A percentile compares a stretch with the other conserved stretches of the same genome.
Evolutionary conservation across 2,797 vertebrate species (phyloP).

Genomic region (Hybognathus amarus): DNA sequence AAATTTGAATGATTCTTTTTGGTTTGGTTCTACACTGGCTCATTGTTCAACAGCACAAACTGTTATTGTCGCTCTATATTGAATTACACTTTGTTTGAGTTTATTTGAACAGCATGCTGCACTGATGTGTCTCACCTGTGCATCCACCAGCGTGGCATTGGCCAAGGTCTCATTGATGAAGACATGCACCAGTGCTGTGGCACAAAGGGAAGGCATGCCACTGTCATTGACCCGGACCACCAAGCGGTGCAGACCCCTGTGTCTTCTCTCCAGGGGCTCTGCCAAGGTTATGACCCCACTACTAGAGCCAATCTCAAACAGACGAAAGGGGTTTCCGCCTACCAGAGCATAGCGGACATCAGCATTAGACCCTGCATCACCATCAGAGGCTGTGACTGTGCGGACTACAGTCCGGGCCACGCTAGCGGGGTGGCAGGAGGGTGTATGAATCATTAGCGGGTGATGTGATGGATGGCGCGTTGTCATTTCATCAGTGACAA

Average conservation of each 20-base stretch:
- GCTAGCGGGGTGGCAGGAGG: conserved; percentile 89
- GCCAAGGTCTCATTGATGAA: conserved; percentile 95
- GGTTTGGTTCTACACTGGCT: not conserved
- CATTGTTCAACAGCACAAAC: not conserved
- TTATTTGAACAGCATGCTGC: conserved; percentile 2
- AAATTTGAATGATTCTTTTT: conserved; percentile 16
- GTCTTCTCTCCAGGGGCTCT: conserved; percentile 90
- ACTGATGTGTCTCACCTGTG: conserved; percentile 77
- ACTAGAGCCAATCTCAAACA: conserved; percentile 90
- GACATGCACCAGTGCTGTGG: conserved; percentile 90
- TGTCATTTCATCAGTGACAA: conserved; percentile 98
- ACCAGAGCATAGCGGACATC: conserved; percentile 90
- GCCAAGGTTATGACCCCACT: conserved; percentile 95
- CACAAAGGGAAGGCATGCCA: conserved; percentile 89
- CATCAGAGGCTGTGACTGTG: conserved; percentile 86
- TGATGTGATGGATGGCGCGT: conserved; percentile 85
- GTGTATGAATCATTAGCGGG: conserved; percentile 92
- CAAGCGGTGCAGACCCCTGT: conserved; percentile 91
- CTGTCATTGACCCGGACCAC: conserved; percentile 96
- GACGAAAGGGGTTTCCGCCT: conserved; percentile 92
- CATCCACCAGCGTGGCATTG: conserved; percentile 90
- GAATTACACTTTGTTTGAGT: conserved; percentile 49
- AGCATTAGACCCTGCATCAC: conserved; percentile 89
- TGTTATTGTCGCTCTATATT: conserved; percentile 7
- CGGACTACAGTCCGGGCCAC: conserved; percentile 88